A percentile compares a stretch with the other conserved stretches of the same genome.
Conservation (phyloP, 1,140 invertebrate species). For the Littorina saxatilis region DNA sequence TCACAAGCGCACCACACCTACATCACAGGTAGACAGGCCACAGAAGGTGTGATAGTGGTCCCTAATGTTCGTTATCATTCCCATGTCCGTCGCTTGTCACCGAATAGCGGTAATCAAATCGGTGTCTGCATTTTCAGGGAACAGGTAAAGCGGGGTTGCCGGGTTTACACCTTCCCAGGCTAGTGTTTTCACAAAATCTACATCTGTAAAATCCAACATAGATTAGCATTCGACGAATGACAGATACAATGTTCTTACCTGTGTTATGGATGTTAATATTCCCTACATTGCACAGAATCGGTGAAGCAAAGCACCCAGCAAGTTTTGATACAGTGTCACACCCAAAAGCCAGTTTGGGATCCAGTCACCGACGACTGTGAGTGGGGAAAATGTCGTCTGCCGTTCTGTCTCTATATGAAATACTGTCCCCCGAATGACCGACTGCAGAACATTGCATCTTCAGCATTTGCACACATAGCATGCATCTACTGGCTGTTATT, state of each 20-base stretch:
- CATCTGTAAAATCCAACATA: not conserved
- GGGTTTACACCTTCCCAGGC: not conserved
- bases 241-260: not conserved
- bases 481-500: too few relatives aligned
- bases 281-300: conserved; percentile 17
- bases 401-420: conserved; percentile 3
- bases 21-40: too few relatives aligned
- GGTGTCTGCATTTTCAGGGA: not conserved
- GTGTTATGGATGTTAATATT: not conserved
- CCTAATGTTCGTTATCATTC: not conserved
- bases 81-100: not conserved
- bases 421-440: not conserved
- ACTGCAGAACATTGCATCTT: too few relatives aligned
- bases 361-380: conserved; percentile 22
- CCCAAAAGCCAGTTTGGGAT: conserved; percentile 23
- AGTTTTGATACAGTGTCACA: conserved; percentile 26
- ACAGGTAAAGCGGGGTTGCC: conserved; percentile 21
- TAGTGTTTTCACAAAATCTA: not conserved
- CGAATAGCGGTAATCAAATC: not conserved
- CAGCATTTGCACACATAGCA: too few relatives aligned
- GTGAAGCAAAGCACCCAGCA: not conserved
- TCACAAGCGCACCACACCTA: too few relatives aligned
- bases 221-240: not conserved
- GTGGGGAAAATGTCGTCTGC: not conserved
- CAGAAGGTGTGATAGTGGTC: too few relatives aligned